phyloP scores from a whole-genome alignment of 2,797 vertebrate species.

The Apogon talboti region DNA sequence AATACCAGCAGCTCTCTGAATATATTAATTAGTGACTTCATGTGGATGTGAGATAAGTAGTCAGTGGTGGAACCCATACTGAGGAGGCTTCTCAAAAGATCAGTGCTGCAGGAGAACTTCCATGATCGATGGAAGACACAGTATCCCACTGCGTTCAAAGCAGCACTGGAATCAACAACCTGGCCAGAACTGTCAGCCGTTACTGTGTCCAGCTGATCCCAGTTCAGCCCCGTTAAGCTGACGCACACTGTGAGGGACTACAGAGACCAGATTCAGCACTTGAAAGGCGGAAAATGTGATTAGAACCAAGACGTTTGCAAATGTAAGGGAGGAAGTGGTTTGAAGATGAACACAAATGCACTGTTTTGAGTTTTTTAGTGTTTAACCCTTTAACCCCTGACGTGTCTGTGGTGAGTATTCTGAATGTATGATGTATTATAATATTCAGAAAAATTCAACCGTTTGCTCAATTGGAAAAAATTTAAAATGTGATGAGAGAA shows the following conservation, averaged over 20 bases:
- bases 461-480: no score
- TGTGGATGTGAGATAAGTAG: slow-evolving; percentile 1
- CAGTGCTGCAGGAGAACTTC: not conserved
- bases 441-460: no score
- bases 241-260: slow-evolving; percentile 10
- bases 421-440: no score
- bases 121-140: slow-evolving; percentile 25
- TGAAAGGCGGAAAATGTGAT: slow-evolving; percentile 10
- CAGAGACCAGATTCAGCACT: not conserved
- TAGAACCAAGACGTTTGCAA: not conserved
- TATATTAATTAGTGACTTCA: not conserved
- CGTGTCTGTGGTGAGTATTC: no score
- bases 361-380: not conserved
- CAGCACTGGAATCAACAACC: slow-evolving; percentile 28
- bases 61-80: not conserved
- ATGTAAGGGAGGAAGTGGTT: not conserved
- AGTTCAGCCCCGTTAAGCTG: slow-evolving; percentile 24
- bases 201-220: slow-evolving; percentile 15
- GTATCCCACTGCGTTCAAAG: slow-evolving; percentile 40
- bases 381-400: no score
- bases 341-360: not conserved
- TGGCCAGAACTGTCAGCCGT: slow-evolving; percentile 3
- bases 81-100: slow-evolving; percentile 3
- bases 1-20: slow-evolving; percentile 12
- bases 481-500: no score